Evolutionary conservation across 2,888 invertebrate genomes (phyloP), one percentile per base, ranked within the genome.

Genomic region (Acleris sparsana): DNA sequence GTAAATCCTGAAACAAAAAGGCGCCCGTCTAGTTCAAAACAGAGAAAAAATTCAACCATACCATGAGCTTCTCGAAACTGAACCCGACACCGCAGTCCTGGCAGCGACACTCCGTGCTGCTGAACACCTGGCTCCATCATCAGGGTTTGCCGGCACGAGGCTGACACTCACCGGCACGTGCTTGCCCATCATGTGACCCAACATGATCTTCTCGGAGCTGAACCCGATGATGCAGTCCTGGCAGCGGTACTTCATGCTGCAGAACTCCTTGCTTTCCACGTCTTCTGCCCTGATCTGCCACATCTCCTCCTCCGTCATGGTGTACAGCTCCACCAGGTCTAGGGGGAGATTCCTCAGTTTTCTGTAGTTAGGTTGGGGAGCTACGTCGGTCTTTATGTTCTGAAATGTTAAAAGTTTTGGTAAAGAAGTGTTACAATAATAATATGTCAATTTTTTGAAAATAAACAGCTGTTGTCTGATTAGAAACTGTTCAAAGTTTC

Each of bases 231-330:
- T 72, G 18, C 92, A 92, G 16, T 80, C 64, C 0, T 72, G 66
- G 33, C 91, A 92, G 11, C 80, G 85, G 62, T 84, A 80, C 44
- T 79, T 80, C 0, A 88, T 57, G 0, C 76, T 11, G 67, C 67
- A 17, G 53, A 92, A 91, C 62, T 80, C 82, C 9, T 76, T 76
- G 57, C 79, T 82, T 0, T 56, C 58, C 0, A 82, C 75, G 13
- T 92, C 91, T 3, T 73, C 71, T 0, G 67, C 65, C 3, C 89
- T 71, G 0, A 85, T 71, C 1, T 5, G 17, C 84, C 84, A 85
- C 92, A 92, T 89, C 22, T 89, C 87, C 1, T 83, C 74, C 17
- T 88, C 87, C 0, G 63, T 73, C 87, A 91, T 86, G 0, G 80
- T 84, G 70, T 82, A 78, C 2, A 88, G 51, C 18, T 86, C 80